Conservation (phyloP, 2,888 invertebrate genomes). For the Plusia festucae region DNA sequence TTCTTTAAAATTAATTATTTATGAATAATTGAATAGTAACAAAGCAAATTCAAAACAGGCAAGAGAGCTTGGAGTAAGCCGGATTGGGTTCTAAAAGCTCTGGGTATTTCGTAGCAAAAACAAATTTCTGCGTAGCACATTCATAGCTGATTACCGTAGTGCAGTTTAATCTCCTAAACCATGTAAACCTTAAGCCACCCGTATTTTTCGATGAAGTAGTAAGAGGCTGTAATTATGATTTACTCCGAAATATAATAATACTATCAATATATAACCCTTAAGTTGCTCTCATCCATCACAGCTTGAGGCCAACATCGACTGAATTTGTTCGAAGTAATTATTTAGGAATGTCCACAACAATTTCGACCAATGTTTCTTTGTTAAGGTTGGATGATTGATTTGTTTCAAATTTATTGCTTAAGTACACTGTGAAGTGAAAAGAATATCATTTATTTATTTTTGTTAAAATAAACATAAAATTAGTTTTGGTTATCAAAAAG, state of each 20-base stretch:
- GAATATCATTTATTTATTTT: background rate
- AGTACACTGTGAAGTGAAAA: background rate
- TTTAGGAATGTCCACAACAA: constrained; percentile 41
- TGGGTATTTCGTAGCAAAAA: background rate
- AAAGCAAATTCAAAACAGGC: too few relatives aligned
- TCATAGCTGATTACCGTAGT: background rate
- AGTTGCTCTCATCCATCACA: constrained; percentile 39
- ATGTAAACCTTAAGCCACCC: background rate
- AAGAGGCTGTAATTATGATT: too few relatives aligned
- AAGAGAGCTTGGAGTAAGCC: too few relatives aligned
- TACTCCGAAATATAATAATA: background rate
- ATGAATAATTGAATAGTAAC: too few relatives aligned
- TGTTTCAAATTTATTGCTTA: constrained; percentile 22
- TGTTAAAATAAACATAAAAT: background rate
- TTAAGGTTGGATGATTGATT: constrained; percentile 37
- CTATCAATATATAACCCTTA: constrained; percentile 24
- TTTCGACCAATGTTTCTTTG: constrained; percentile 37
- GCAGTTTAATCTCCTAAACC: background rate
- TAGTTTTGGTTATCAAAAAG: background rate
- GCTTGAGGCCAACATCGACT: constrained; percentile 24
- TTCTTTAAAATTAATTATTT: too few relatives aligned
- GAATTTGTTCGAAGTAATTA: constrained; percentile 39
- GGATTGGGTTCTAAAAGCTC: background rate
- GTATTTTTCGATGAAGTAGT: background rate
- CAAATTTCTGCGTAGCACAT: background rate